Evolutionary conservation across 2,797 vertebrate species (phyloP).

Genomic region (Gorsachius magnificus): DNA sequence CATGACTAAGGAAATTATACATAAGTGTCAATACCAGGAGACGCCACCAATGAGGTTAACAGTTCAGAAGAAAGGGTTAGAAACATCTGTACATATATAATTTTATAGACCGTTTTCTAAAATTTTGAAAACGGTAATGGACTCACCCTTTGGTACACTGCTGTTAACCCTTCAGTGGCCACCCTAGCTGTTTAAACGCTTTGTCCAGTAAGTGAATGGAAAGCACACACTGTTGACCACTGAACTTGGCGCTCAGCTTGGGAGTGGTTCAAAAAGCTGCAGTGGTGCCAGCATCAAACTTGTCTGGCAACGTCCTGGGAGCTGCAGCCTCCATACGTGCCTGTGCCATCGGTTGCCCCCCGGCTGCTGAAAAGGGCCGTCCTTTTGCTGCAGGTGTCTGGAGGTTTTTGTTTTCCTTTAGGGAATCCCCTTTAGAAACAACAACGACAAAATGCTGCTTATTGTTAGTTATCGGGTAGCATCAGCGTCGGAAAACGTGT

Average conservation of each 20-base stretch:
- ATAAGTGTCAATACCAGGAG: not conserved
- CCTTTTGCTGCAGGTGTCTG: not conserved
- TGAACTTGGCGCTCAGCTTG: not conserved
- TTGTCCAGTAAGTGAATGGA: not conserved
- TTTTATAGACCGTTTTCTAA: not conserved
- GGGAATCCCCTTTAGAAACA: not conserved
- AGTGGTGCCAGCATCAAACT: not conserved
- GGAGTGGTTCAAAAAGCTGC: not conserved
- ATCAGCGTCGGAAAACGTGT: fast-evolving
- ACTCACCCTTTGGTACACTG: not conserved
- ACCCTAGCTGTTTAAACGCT: not conserved
- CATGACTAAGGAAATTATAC: not conserved
- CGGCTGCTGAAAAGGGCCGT: not conserved
- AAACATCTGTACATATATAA: not conserved
- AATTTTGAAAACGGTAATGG: not conserved
- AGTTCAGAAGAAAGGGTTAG: not conserved
- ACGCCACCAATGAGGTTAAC: not conserved
- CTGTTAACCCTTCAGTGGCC: not conserved
- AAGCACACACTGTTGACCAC: not conserved
- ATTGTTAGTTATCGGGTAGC: fast-evolving
- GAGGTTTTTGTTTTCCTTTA: not conserved
- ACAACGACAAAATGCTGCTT: not conserved
- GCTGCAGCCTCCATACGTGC: not conserved
- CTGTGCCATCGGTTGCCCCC: not conserved
- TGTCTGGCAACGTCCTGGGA: not conserved